Conservation (phyloP, 2,113 vertebrate species). For the Dipodomys spectabilis region DNA sequence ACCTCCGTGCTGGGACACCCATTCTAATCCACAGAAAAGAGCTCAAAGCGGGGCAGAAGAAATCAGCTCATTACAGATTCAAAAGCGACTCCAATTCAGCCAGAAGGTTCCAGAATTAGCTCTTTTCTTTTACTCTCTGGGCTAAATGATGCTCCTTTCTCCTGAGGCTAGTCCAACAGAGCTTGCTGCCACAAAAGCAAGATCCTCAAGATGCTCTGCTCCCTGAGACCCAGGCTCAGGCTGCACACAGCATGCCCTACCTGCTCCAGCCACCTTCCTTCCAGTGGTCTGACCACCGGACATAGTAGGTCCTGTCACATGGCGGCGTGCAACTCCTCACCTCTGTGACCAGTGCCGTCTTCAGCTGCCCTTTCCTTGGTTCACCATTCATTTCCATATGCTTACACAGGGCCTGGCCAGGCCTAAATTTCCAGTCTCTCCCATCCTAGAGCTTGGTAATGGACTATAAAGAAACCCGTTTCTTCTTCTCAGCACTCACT, state of each 20-base stretch:
- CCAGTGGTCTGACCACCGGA: fast-evolving
- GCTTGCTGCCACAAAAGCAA: neutral
- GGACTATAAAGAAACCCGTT: fast-evolving
- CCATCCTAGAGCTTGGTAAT: neutral
- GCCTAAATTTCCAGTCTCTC: neutral
- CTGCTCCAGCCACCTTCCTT: neutral
- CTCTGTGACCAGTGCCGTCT: neutral
- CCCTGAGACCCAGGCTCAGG: neutral
- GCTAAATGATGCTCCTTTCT: neutral
- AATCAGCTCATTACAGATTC: neutral
- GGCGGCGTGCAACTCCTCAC: neutral
- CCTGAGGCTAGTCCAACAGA: neutral
- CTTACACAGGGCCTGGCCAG: too few species aligned
- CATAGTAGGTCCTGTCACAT: fast-evolving
- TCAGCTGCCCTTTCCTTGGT: neutral
- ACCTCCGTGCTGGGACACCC: too few species aligned
- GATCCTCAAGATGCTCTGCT: neutral
- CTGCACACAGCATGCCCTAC: neutral
- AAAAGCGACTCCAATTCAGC: neutral
- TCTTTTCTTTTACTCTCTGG: neutral
- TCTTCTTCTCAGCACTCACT: neutral
- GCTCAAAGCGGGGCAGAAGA: neutral
- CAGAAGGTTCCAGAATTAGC: neutral
- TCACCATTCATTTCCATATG: neutral
- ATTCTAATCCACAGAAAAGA: neutral